Percentiles rank a stretch among this genome's conserved stretches.
Evolutionary conservation across 1,140 invertebrate genomes (phyloP).

Genomic region (Zaprionus nigranus): DNA sequence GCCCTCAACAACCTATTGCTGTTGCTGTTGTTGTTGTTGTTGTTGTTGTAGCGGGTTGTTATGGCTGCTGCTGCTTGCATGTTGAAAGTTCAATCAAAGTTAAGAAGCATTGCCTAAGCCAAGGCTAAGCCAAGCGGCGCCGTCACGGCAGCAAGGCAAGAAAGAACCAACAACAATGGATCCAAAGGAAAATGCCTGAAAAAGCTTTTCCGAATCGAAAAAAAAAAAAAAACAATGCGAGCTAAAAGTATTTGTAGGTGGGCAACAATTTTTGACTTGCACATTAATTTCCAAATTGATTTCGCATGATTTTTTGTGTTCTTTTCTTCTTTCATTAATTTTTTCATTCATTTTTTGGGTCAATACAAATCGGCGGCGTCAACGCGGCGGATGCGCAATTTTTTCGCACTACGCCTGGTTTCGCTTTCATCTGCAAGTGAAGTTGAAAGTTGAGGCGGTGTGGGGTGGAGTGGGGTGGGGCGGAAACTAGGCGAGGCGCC

Average conservation of each 20-base stretch:
- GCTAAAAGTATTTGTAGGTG: not conserved
- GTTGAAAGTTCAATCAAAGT: slow-evolving; percentile 80
- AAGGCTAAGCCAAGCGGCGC: slow-evolving; percentile 50
- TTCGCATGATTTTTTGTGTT: not conserved
- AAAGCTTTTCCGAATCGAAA: not conserved
- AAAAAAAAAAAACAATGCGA: not conserved
- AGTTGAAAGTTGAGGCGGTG: not conserved
- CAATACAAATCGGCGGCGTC: slow-evolving; percentile 36
- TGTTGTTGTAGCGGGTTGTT: slow-evolving; percentile 40
- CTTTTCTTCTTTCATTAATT: no score
- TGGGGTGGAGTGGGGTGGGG: not conserved
- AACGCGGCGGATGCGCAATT: slow-evolving; percentile 70
- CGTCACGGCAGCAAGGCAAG: slow-evolving; percentile 34
- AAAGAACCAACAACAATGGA: not conserved
- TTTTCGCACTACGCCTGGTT: slow-evolving; percentile 37
- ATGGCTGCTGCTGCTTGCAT: slow-evolving; percentile 62
- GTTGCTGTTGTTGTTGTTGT: slow-evolving; percentile 43
- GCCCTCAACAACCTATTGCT: slow-evolving; percentile 58
- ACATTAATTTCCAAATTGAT: slow-evolving; percentile 1
- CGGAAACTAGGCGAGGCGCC: not conserved
- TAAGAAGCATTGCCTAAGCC: slow-evolving; percentile 74
- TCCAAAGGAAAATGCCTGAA: not conserved
- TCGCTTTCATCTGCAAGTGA: slow-evolving; percentile 15
- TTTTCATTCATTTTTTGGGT: slow-evolving; percentile 12
- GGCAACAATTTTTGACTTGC: slow-evolving; percentile 1